Conservation (phyloP, 2,888 invertebrate genomes). For the Meiosimyza decipiens region DNA sequence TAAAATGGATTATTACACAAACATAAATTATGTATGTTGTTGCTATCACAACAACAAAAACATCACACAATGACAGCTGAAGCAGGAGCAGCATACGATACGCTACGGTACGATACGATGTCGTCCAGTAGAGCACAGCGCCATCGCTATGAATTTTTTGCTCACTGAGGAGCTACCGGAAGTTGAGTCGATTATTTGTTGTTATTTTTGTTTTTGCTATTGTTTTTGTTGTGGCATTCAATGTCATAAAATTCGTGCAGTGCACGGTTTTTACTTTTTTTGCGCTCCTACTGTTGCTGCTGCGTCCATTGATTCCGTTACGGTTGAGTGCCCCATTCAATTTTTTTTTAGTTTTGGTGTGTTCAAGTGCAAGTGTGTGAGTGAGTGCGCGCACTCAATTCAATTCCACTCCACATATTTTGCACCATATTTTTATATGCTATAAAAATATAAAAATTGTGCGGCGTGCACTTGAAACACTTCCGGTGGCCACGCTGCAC, state of each 20-base stretch:
- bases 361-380: not conserved
- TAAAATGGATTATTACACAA: slow-evolving; percentile 66
- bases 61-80: not conserved
- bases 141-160: not conserved
- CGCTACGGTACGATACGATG: not conserved
- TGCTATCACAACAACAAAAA: slow-evolving; percentile 13
- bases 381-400: not conserved
- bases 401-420: slow-evolving; percentile 6
- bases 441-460: slow-evolving; percentile 30
- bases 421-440: slow-evolving; percentile 15
- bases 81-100: not conserved
- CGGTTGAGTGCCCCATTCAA: slow-evolving; percentile 18
- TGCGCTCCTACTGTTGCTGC: not conserved
- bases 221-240: slow-evolving; percentile 39
- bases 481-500: slow-evolving; percentile 45
- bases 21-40: slow-evolving; percentile 61
- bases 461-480: slow-evolving; percentile 44
- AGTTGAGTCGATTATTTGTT: slow-evolving; percentile 61
- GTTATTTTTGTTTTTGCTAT: slow-evolving; percentile 56
- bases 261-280: too few relatives aligned
- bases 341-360: not conserved
- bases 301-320: slow-evolving; percentile 6
- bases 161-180: slow-evolving; percentile 49
- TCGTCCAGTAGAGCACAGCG: not conserved
- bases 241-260: too few relatives aligned